These are phyloP conservation scores for Lutraria rhynchaena DNA, from an alignment of 1,140 invertebrate genomes.

Conservation along the genomic window DNA sequence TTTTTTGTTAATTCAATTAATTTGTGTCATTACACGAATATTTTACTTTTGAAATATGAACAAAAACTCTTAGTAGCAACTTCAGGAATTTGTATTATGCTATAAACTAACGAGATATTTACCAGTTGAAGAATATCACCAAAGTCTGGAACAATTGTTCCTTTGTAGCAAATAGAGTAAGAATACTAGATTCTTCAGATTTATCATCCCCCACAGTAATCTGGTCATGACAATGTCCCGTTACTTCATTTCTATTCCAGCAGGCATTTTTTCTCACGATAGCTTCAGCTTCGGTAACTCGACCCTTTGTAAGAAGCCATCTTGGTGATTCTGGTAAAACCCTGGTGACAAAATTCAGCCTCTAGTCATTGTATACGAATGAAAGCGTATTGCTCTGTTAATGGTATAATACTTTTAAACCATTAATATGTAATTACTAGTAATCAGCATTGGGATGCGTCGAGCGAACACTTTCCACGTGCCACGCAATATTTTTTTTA, in stretches of 20 bases:
- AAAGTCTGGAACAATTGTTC: slow-evolving; percentile 1
- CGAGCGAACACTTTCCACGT: too few relatives aligned
- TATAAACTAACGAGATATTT: neutral
- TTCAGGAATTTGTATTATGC: too few relatives aligned
- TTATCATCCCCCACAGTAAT: neutral
- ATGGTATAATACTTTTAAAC: too few relatives aligned
- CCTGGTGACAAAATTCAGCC: slow-evolving; percentile 47
- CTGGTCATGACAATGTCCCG: slow-evolving; percentile 26
- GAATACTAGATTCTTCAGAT: neutral
- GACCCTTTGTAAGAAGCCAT: slow-evolving; percentile 72
- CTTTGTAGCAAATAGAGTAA: slow-evolving; percentile 13
- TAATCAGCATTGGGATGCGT: too few relatives aligned
- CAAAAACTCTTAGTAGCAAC: too few relatives aligned
- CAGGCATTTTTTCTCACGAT: slow-evolving; percentile 71
- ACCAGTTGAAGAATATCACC: slow-evolving; percentile 52
- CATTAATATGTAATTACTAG: too few relatives aligned
- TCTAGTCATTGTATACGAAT: too few relatives aligned
- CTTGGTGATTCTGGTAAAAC: slow-evolving; percentile 76
- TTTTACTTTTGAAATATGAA: too few relatives aligned
- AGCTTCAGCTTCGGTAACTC: slow-evolving; percentile 69
- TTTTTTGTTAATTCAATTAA: too few relatives aligned
- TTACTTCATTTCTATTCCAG: slow-evolving; percentile 66
- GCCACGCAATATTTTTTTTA: too few relatives aligned
- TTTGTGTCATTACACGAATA: too few relatives aligned
- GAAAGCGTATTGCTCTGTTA: too few relatives aligned